Percentiles rank a stretch among this genome's conserved stretches.
These are phyloP conservation scores for Aldabrachelys gigantea DNA, from an alignment of 2,113 vertebrate species.

Conservation along the genomic window DNA sequence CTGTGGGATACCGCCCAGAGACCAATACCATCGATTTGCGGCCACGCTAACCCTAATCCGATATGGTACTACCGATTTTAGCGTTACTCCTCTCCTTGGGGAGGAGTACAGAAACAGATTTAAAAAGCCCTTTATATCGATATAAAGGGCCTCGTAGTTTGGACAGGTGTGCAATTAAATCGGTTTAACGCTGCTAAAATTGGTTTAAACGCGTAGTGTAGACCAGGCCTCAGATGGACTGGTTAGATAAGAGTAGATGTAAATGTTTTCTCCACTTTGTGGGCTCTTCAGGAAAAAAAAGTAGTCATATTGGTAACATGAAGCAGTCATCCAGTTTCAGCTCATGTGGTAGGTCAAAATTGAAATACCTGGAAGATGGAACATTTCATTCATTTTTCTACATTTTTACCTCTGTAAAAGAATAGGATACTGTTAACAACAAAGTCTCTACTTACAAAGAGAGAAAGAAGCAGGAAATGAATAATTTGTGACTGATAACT, in stretches of 20 bases:
- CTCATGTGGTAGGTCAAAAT: background rate
- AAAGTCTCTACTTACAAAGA: background rate
- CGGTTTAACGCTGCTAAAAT: too few species aligned
- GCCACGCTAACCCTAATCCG: too few species aligned
- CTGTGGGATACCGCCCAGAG: too few species aligned
- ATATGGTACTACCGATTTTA: too few species aligned
- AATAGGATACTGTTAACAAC: background rate
- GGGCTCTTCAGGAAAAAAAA: background rate
- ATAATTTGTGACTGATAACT: background rate
- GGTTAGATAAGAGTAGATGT: background rate
- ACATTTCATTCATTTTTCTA: background rate
- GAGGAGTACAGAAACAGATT: too few species aligned
- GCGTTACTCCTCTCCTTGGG: too few species aligned
- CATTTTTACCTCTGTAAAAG: background rate
- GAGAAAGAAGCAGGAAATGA: background rate
- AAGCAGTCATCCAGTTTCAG: background rate
- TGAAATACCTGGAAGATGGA: background rate
- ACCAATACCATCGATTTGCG: too few species aligned
- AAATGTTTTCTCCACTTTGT: background rate
- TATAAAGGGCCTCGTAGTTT: too few species aligned
- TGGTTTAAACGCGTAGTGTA: too few species aligned
- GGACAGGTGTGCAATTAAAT: too few species aligned
- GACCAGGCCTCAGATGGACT: background rate
- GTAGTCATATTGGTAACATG: background rate
- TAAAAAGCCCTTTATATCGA: too few species aligned